Base-by-base conservation (phyloP, 2,113 vertebrate species). In the Monopterus albus region DNA sequence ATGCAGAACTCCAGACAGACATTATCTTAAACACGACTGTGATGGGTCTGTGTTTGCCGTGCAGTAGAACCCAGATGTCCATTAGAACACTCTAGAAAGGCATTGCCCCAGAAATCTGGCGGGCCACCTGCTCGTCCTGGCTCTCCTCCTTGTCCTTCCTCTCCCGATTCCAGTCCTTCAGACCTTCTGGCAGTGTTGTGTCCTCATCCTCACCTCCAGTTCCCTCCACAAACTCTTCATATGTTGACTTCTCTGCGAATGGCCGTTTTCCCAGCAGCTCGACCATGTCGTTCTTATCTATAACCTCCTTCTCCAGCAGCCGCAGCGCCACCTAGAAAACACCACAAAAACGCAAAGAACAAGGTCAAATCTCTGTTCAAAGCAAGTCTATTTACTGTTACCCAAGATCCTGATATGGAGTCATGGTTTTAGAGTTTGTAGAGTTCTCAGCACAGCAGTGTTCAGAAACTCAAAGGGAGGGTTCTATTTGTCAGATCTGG, bases 101-200 rank as follows among this genome's bases (percentile, higher is more conserved):
- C 91, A 94, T 89, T 46, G 89, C 93, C 65, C 94, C 92, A 33
- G 26, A 92, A 84, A 95, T 94, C 87, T 96, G 94, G 29, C 91
- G 92, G 17, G 93, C 93, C 6, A 92, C 92, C 86, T 94, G 94
- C 51, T 97, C 95, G 0, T 94, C 94, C 0, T 59, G 87, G 14
- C 86, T 84, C 82, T 96, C 95, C 55, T 96, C 95, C 4, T 92
- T 94, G 42, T 95, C 93, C 21, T 87, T 93, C 36, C 94, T 89
- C n/a, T 97, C 96, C 83, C 91, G 95, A 91, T 98, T 99, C 98
- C 98, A 99, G 93, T 98, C 95, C 90, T 96, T 98, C 67, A 99
- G 94, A 53, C 98, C 98, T 77, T 96, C 95, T 0, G 98, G 98
- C 53, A 99, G 94, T 0, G 96, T 90, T 0, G 97, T 99, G 88